A percentile compares a stretch with the other conserved stretches of the same genome.
These are phyloP conservation scores for Pogonomyrmex californicus DNA, from an alignment of 1,140 invertebrate species.

Conservation along the genomic window DNA sequence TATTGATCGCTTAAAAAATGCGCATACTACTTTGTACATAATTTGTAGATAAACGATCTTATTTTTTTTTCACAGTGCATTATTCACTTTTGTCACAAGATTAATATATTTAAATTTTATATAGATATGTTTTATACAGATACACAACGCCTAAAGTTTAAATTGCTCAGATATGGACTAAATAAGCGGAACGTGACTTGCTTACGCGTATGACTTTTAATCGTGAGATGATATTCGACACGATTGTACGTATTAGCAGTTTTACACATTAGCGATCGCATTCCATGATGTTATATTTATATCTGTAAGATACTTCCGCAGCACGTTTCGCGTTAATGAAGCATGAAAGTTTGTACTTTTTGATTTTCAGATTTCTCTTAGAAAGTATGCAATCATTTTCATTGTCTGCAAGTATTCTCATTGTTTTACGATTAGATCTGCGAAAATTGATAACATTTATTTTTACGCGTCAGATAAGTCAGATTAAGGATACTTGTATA, in stretches of 20 bases:
- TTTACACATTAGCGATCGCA: slow-evolving; percentile 40
- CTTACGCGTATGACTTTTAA: slow-evolving; percentile 9
- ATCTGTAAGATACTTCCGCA: no score
- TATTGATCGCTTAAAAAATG: slow-evolving; percentile 29
- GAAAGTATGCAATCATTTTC: not conserved
- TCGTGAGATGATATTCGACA: not conserved
- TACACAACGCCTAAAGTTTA: not conserved
- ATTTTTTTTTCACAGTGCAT: slow-evolving; percentile 1
- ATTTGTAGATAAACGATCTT: slow-evolving; percentile 22
- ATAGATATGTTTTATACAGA: slow-evolving; percentile 21
- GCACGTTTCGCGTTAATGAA: not conserved
- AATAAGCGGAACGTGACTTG: not conserved
- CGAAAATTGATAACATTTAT: not conserved
- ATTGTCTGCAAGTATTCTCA: not conserved
- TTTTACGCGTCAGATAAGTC: not conserved
- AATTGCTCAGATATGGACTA: not conserved
- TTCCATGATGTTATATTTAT: slow-evolving; percentile 26
- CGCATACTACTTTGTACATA: slow-evolving; percentile 15
- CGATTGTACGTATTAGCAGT: not conserved
- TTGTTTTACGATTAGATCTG: not conserved
- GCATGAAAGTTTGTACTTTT: not conserved
- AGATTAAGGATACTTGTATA: slow-evolving; percentile 34
- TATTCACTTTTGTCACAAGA: not conserved
- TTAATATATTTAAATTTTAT: slow-evolving; percentile 34
- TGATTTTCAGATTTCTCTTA: not conserved